A percentile compares a stretch with the other conserved stretches of the same genome.
phyloP scores from a whole-genome alignment of 2,888 invertebrate species.

The Tetheella fluctuosa region DNA sequence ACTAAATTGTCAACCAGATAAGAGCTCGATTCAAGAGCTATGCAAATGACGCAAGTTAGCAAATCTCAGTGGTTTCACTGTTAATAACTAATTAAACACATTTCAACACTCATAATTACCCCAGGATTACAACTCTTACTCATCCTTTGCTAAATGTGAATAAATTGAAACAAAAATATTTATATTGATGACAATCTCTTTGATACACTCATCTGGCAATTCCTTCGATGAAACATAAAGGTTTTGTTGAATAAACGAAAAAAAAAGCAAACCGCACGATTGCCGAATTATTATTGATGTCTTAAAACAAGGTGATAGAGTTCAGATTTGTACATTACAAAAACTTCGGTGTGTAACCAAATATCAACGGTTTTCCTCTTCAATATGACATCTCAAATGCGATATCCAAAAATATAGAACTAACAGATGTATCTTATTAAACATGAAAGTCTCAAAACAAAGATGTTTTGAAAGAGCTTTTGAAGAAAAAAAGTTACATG shows the following conservation, averaged over 20 bases:
- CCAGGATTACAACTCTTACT: slow-evolving; percentile 11
- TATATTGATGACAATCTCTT: slow-evolving; percentile 14
- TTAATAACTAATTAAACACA: slow-evolving; percentile 13
- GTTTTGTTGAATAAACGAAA: slow-evolving; percentile 20
- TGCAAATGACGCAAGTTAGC: slow-evolving; percentile 10
- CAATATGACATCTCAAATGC: slow-evolving; percentile 57
- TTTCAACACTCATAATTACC: slow-evolving; percentile 9
- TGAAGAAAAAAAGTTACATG: slow-evolving; percentile 46
- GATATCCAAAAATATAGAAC: slow-evolving; percentile 61
- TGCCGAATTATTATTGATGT: not conserved
- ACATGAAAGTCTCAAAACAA: slow-evolving; percentile 46
- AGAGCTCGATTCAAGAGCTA: slow-evolving; percentile 3
- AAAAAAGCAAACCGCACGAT: slow-evolving; percentile 1
- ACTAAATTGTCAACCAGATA: slow-evolving; percentile 8
- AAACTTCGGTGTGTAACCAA: slow-evolving; percentile 48
- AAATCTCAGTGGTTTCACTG: slow-evolving; percentile 5
- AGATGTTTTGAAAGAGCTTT: slow-evolving; percentile 56
- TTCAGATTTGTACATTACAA: not conserved
- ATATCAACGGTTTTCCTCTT: slow-evolving; percentile 49
- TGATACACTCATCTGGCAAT: slow-evolving; percentile 32
- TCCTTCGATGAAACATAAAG: slow-evolving; percentile 36
- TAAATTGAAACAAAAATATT: slow-evolving; percentile 10
- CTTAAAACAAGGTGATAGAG: not conserved
- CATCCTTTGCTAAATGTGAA: not conserved
- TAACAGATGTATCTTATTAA: slow-evolving; percentile 66